Evolutionary conservation across 2,797 vertebrate genomes (phyloP).

Genomic region (Microctenopoma lineatum): DNA sequence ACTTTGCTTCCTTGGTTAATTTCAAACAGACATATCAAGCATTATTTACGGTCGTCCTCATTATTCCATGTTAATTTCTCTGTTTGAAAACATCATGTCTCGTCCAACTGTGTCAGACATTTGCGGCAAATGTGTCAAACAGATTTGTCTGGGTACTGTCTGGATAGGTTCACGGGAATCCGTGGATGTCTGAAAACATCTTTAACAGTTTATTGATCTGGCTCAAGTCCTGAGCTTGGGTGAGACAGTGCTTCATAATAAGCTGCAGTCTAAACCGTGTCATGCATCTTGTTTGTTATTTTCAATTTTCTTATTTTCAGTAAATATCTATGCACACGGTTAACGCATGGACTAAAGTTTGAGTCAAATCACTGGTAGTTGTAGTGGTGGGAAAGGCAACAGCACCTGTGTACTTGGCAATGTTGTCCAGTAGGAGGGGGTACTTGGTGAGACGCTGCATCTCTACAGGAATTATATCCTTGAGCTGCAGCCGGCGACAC

Average conservation of each 20-base stretch:
- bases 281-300: not conserved
- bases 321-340: not conserved
- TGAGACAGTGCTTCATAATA: too few species aligned
- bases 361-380: conserved; percentile 14
- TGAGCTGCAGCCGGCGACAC: conserved; percentile 94
- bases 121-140: too few species aligned
- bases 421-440: conserved; percentile 96
- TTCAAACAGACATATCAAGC: too few species aligned
- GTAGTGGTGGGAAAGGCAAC: not conserved
- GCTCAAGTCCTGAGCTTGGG: too few species aligned
- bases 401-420: conserved; percentile 95
- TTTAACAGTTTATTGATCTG: too few species aligned
- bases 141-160: too few species aligned
- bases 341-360: not conserved
- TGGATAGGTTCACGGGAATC: too few species aligned
- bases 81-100: too few species aligned
- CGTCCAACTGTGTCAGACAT: too few species aligned
- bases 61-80: too few species aligned
- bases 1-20: not conserved
- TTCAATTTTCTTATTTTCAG: not conserved
- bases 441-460: conserved; percentile 98
- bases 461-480: conserved; percentile 98
- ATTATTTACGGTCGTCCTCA: too few species aligned
- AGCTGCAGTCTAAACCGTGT: not conserved
- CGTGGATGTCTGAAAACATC: too few species aligned